phyloP scores from a whole-genome alignment of 1,140 invertebrate genomes.

The Catajapyx aquilonaris region DNA sequence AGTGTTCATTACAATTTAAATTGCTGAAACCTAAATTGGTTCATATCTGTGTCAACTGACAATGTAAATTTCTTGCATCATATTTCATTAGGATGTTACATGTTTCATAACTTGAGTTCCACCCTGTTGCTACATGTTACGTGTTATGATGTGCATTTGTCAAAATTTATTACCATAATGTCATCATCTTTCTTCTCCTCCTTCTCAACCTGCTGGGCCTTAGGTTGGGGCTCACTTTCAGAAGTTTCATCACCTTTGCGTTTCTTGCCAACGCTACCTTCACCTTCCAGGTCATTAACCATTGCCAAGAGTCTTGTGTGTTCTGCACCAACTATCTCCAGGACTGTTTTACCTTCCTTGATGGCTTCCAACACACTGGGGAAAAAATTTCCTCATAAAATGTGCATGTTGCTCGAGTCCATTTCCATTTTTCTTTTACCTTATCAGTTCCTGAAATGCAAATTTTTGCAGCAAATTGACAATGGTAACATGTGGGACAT shows the following conservation, averaged over 20 bases:
- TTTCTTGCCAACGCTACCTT: slow-evolving; percentile 11
- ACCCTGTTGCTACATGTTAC: too few relatives aligned
- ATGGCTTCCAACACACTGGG: slow-evolving; percentile 34
- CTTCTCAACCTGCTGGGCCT: slow-evolving; percentile 16
- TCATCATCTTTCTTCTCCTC: slow-evolving; percentile 26
- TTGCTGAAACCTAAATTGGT: too few relatives aligned
- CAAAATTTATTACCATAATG: too few relatives aligned
- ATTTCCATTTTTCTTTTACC: slow-evolving; percentile 16
- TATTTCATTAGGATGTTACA: too few relatives aligned
- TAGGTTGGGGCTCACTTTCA: slow-evolving; percentile 19
- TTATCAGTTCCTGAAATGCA: slow-evolving; percentile 65
- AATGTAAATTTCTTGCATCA: too few relatives aligned
- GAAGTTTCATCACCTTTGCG: slow-evolving; percentile 7
- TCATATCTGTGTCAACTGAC: slow-evolving; percentile 1
- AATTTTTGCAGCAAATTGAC: slow-evolving; percentile 69
- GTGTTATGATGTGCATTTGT: too few relatives aligned
- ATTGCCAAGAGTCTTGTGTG: slow-evolving; percentile 45
- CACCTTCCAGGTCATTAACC: slow-evolving; percentile 28
- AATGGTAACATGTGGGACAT: slow-evolving; percentile 37
- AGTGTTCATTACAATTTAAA: too few relatives aligned
- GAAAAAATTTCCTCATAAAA: slow-evolving; percentile 7
- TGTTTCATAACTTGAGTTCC: too few relatives aligned
- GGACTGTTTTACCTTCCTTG: slow-evolving; percentile 29
- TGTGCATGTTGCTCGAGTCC: neutral
- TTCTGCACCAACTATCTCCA: slow-evolving; percentile 45